phyloP scores from a whole-genome alignment of 2,797 vertebrate genomes.

The Glossophaga mutica region DNA sequence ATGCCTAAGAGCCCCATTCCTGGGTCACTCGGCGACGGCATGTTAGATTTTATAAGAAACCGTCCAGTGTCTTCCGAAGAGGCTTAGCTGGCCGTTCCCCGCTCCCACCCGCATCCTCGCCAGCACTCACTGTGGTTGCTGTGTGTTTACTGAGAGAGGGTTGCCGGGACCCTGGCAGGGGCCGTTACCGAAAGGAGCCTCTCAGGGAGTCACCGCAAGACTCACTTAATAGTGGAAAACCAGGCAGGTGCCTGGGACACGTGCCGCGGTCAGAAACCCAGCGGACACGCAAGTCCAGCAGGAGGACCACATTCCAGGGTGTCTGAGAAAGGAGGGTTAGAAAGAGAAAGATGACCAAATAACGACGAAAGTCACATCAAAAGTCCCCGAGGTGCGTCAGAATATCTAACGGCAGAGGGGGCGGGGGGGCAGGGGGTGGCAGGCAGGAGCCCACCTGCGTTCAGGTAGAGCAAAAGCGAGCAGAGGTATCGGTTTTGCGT shows the following conservation, averaged over 20 bases:
- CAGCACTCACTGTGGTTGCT: neutral
- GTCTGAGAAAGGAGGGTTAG: neutral
- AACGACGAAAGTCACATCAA: neutral
- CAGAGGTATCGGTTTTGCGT: neutral
- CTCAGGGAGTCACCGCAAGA: neutral
- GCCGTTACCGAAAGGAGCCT: neutral
- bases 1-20: neutral
- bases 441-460: neutral
- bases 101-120: neutral
- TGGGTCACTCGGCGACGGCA: neutral
- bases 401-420: neutral
- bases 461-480: neutral
- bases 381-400: neutral
- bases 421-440: neutral
- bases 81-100: neutral
- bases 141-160: neutral
- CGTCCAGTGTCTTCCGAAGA: neutral
- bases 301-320: neutral
- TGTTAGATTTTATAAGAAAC: neutral
- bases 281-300: neutral
- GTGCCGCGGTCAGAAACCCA: neutral
- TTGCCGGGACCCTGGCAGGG: neutral
- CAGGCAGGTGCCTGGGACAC: neutral
- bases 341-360: neutral
- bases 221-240: neutral